A percentile compares a stretch with the other conserved stretches of the same genome.
phyloP scores from a whole-genome alignment of 1,140 invertebrate genomes.

The Drosophila punjabiensis region DNA sequence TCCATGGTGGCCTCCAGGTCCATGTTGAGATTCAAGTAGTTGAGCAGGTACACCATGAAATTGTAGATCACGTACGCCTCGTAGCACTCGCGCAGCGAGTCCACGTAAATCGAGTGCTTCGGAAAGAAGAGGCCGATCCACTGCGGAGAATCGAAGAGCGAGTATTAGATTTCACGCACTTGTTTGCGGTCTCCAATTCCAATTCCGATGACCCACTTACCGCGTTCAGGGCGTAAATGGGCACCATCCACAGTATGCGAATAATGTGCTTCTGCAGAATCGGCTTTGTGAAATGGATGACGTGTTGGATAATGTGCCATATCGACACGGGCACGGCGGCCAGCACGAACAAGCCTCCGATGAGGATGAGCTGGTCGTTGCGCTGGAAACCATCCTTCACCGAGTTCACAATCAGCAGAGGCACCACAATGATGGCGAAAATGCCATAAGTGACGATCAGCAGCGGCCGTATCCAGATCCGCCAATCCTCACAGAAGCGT shows the following conservation, averaged over 20 bases:
- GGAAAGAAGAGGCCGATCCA: constrained; percentile 94
- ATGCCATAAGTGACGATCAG: constrained; percentile 92
- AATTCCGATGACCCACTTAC: constrained; percentile 87
- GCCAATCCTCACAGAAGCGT: constrained; percentile 90
- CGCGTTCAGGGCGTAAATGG: constrained; percentile 97
- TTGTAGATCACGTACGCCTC: constrained; percentile 99
- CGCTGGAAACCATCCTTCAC: constrained; percentile 90
- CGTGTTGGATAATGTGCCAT: constrained; percentile 97
- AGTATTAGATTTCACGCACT: constrained; percentile 46
- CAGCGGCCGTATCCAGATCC: constrained; percentile 94
- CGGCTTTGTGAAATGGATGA: constrained; percentile 97
- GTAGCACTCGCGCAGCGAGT: constrained; percentile 97
- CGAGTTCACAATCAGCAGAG: constrained; percentile 91
- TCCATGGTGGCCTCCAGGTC: constrained; percentile 93
- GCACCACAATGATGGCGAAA: constrained; percentile 93
- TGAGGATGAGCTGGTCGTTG: constrained; percentile 91
- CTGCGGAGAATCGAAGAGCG: constrained; percentile 85
- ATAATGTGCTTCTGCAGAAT: constrained; percentile 97
- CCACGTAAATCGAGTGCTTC: constrained; percentile 94
- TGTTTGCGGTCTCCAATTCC: constrained; percentile 19
- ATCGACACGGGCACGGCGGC: constrained; percentile 96
- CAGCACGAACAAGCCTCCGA: constrained; percentile 96
- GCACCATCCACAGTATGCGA: constrained; percentile 99
- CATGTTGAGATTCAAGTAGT: constrained; percentile 94
- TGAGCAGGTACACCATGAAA: constrained; percentile 97